Evolutionary conservation across 2,113 vertebrate species (phyloP).

Genomic region (Lycaon pictus): DNA sequence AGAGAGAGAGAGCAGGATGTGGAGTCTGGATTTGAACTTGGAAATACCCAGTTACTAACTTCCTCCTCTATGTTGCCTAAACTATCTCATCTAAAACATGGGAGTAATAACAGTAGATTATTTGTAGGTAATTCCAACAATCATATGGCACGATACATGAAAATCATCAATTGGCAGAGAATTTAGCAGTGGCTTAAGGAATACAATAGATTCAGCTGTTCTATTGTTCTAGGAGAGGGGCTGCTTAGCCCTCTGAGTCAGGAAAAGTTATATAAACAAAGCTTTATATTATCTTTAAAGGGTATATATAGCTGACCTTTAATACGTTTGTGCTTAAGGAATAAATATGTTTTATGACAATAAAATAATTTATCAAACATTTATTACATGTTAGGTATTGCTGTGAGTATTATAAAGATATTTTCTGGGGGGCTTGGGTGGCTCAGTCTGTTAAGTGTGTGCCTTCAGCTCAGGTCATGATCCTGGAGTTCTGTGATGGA

Average conservation of each 20-base stretch:
- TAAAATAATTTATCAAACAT: neutral
- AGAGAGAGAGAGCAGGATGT: neutral
- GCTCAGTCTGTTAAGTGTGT: too few species aligned
- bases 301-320: neutral
- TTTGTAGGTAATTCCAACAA: neutral
- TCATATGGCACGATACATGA: neutral
- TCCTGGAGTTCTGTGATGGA: too few species aligned
- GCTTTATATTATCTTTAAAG: neutral
- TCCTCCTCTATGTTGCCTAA: neutral
- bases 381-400: neutral
- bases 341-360: slow-evolving; percentile 5
- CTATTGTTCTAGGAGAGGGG: neutral
- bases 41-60: neutral
- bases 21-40: neutral
- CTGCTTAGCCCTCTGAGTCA: neutral
- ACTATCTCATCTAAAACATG: neutral
- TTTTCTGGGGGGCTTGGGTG: neutral
- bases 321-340: neutral
- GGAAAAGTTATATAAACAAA: neutral
- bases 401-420: neutral
- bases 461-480: too few species aligned
- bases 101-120: neutral
- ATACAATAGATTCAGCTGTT: neutral
- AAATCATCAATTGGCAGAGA: neutral
- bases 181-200: slow-evolving; percentile 11